Base-by-base conservation (phyloP, 1,140 invertebrate species). In the Manduca sexta region DNA sequence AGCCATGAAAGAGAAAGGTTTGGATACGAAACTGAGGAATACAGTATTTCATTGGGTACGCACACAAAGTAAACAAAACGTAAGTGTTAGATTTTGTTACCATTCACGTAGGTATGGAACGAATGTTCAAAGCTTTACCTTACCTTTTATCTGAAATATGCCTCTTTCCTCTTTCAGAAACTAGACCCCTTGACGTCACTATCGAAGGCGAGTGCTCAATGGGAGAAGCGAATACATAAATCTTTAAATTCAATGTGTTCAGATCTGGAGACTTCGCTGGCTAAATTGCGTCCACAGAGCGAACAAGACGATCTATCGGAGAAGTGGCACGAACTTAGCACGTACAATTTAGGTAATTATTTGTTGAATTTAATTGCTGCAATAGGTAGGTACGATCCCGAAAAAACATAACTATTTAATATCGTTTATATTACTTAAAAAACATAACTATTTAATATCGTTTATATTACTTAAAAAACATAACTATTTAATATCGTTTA, bases 161-260 rank as follows among this genome's bases (percentile, higher is more conserved):
- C 31, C 14, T 26, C 5, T 11, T 33, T 18, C 1, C 1, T 3
- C 52, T 73, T 76, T 47, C 56, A 90, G 84, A 87, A 81, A 56
- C 52, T 79, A 53, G 88, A 89, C 67, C 87, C 89, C 0, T 52
- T 90, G 31, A 87, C 86, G 48, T 96, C 94, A 66, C 74, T 97
- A 17, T 90, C 91, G 69, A 95, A 95, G 82, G 91, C 94, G 4
- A 95, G 95, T 83, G 91, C 92, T 45, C 92, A 94, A 49, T 98
- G 97, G 96, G 96, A 98, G 82, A 93, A 95, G 64, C 89, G 96
- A 52, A 96, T 98, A 47, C 92, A 97, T 57, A 98, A 98, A 86
- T 97, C 95, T 12, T 85, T 98, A 29, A 97, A 98, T 86, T 96
- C 95, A 2, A 98, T 98, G 93, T 95, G 95, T 54, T 92, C 91